Evolutionary conservation across 2,888 invertebrate genomes (phyloP), one percentile per base, ranked within the genome.

Genomic region (Hirudinaria manillensis): DNA sequence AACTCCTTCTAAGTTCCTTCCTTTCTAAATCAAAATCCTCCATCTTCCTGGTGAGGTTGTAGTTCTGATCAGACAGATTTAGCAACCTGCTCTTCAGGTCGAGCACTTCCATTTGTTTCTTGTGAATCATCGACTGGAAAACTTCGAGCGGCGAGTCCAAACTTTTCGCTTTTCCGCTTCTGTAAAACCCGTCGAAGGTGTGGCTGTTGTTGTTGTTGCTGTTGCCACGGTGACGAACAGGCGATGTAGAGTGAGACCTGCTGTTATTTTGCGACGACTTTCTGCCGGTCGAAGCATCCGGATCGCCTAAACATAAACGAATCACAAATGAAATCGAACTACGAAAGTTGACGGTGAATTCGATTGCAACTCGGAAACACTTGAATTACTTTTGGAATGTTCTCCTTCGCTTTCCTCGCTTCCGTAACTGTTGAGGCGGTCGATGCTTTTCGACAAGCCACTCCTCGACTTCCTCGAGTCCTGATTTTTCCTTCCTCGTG

Each of bases 91-190:
- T 68, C 34, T 36, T 32, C 36, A 68, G 68, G 32, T 68, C 32
- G 6, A 68, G 36, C n/a, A 68, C 3, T 32, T 68, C 68, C 68
- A 68, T 34, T 24, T 36, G 32, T 68, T 68, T 68, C n/a, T 36
- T 68, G 68, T 68, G 68, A 24, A 68, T 68, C 34, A 32, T 36
- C 36, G 36, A n/a, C 6, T 34, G 68, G 36, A 68, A 68, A n/a
- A 68, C 68, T 68, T 68, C 34, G 0, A 68, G 36, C n/a, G 68
- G 32, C 10, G 68, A 32, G 16, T 32, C 68, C 68, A 34, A 24
- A 61, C 45, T 3, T 38, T 38, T 38, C 38, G 10, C 38, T 45
- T 45, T 45, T 16, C 45, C 45, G 16, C 45, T 45, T 45, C 16
- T 16, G 24, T 24, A 68, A 68, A 10, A 68, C 10, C n/a, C 21